A percentile compares a stretch with the other conserved stretches of the same genome.
Conservation (phyloP, 2,888 invertebrate genomes). For the Folsomia manolachei region DNA sequence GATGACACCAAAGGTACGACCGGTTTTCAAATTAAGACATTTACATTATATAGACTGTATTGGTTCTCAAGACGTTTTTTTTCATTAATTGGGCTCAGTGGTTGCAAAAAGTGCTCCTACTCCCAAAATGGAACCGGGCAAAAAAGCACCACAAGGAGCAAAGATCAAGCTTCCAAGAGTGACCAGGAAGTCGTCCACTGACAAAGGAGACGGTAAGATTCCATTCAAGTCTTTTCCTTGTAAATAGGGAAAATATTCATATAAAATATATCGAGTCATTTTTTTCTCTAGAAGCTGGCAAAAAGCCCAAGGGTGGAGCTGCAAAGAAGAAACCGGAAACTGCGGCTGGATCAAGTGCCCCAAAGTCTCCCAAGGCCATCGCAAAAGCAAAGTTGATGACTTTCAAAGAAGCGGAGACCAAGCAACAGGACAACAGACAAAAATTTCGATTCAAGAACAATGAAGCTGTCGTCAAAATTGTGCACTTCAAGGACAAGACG, state of each 20-base stretch:
- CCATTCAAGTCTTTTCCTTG: background rate
- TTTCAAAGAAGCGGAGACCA: constrained; percentile 42
- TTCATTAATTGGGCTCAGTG: background rate
- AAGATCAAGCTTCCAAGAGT: constrained; percentile 30
- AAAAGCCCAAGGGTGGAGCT: constrained; percentile 20
- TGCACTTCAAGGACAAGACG: constrained; percentile 45
- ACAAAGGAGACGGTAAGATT: constrained; percentile 12
- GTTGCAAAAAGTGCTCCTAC: background rate
- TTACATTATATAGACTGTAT: no score
- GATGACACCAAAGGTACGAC: background rate
- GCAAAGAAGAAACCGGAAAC: background rate
- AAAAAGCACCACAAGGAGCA: constrained; percentile 12
- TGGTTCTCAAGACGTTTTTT: background rate
- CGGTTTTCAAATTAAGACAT: no score
- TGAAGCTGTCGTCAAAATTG: constrained; percentile 34
- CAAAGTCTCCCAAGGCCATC: constrained; percentile 20
- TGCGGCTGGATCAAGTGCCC: constrained; percentile 15
- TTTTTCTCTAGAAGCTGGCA: constrained; percentile 5
- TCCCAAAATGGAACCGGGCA: background rate
- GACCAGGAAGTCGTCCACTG: constrained; percentile 39
- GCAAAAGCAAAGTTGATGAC: constrained; percentile 27
- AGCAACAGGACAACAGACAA: constrained; percentile 38
- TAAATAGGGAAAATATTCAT: background rate
- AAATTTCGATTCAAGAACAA: constrained; percentile 42
- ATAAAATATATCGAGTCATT: background rate